Evolutionary conservation across 2,888 invertebrate species (phyloP), one percentile per base, ranked within the genome.

Genomic region (Hirtodrosophila confusa): DNA sequence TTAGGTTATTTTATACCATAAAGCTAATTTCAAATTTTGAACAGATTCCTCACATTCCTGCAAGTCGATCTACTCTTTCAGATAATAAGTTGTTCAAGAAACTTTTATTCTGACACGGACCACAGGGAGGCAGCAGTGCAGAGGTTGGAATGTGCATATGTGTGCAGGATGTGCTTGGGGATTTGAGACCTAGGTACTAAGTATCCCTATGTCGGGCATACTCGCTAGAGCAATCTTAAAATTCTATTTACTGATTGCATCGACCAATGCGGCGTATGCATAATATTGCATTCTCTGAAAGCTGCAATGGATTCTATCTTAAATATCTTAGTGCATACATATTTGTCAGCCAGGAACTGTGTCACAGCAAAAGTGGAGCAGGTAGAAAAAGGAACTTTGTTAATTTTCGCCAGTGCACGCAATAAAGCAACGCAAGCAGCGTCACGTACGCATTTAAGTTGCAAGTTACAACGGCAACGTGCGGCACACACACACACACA

Each of bases 391-490:
- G 27, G 40, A 80, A 67, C 64, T 71, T 72, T 77, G 86, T 82
- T 83, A 87, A 87, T 83, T 83, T 83, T 79, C 64, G 51, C 67
- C 73, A 57, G 69, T 76, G 73, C 82, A 73, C 72, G 82, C 87
- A 86, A 82, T 82, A 86, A 87, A 85, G 77, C 88, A 85, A 64
- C 79, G 53, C 61, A 72, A 69, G 60, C 75, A 75, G 62, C 66
- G 63, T 85, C 82, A 82, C 82, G 82, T 85, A 65, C 82, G 76
- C 73, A 75, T 82, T 82, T 82, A 82, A 82, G 82, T 82, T 87
- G 85, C 87, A 78, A 85, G 87, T 82, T 82, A 87, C 82, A 82
- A 62, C 61, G 70, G 68, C 76, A 87, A 85, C 87, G 86, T 87
- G 86, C 58, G 51, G 45, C 66, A 54, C 36, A 56, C 60, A 67